Evolutionary conservation across 2,113 vertebrate species (phyloP), one percentile per base, ranked within the genome.

Genomic region (Albula goreensis): DNA sequence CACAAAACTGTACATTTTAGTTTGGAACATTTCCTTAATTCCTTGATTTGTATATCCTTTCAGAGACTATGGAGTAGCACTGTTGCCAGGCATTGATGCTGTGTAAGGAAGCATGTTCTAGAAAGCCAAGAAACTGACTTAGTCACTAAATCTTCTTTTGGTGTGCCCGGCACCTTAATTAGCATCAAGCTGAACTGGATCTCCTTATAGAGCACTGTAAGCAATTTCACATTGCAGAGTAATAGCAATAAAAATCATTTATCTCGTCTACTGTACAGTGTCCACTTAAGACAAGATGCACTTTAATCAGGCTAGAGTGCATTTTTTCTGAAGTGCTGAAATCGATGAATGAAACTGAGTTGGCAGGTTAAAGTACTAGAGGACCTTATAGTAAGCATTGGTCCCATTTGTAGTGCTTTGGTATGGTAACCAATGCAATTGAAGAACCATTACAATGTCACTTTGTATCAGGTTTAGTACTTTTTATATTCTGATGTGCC

Each of bases 31-130:
- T 77, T 77, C 3, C 74, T 77, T 77, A n/a, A 8, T 56, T 12
- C 53, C 53, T 56, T 7, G 12, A 56, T 56, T 88, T 89, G 90
- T 91, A 91, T 89, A 91, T 91, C 90, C 88, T 92, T 91, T 92
- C 92, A 90, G 91, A 94, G 90, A 94, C 89, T 90, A 94, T 91
- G 90, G 89, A 83, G 87, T 79, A 88, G 87, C 49, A 85, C 88
- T 88, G 92, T 93, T 95, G 94, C 95, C 94, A 93, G 91, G 93
- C 89, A 91, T 92, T 91, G 85, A 88, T 85, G 90, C 91, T 87
- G 89, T 91, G 89, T 89, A 93, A 89, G 88, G 88, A 95, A 94
- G 90, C 90, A 92, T 91, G 90, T 66, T 84, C 22, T 81, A 81
- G 63, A 74, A 86, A 70, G 50, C 82, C 87, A 89, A 87, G 87